Evolutionary conservation across 2,888 invertebrate genomes (phyloP).

Genomic region (Branchellion lobata): DNA sequence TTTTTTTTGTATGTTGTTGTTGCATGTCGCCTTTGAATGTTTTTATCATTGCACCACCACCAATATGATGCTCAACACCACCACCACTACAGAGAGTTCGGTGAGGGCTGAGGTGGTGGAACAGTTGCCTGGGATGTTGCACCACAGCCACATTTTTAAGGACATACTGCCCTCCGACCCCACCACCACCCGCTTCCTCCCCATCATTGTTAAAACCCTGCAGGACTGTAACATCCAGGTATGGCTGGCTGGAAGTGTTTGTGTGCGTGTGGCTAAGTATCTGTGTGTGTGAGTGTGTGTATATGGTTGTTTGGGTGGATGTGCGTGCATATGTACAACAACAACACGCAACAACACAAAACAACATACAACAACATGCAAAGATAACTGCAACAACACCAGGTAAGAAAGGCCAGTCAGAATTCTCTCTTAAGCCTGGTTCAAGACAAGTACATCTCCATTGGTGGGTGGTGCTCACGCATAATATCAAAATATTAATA

Average conservation of each 20-base stretch:
- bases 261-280: background rate
- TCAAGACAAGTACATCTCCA: slow-evolving; percentile 67
- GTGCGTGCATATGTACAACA: no score
- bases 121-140: slow-evolving; percentile 71
- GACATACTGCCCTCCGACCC: slow-evolving; percentile 56
- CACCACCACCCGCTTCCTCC: slow-evolving; percentile 68
- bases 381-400: no score
- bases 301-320: no score
- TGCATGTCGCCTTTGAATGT: slow-evolving; percentile 56
- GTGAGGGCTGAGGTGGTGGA: slow-evolving; percentile 70
- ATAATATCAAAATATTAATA: no score
- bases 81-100: slow-evolving; percentile 39
- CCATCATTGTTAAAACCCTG: slow-evolving; percentile 69
- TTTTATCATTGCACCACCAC: background rate
- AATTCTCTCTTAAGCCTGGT: slow-evolving; percentile 69
- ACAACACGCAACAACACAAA: no score
- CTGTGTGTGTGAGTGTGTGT: background rate
- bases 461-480: no score
- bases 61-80: no score
- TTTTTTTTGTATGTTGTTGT: no score
- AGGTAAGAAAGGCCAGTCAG: slow-evolving; percentile 72
- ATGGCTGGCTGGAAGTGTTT: slow-evolving; percentile 45
- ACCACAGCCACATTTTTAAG: slow-evolving; percentile 66
- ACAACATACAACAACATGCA: no score
- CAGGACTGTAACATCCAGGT: slow-evolving; percentile 69